Conservation (phyloP, 2,888 invertebrate genomes). For the Machimus atricapillus region DNA sequence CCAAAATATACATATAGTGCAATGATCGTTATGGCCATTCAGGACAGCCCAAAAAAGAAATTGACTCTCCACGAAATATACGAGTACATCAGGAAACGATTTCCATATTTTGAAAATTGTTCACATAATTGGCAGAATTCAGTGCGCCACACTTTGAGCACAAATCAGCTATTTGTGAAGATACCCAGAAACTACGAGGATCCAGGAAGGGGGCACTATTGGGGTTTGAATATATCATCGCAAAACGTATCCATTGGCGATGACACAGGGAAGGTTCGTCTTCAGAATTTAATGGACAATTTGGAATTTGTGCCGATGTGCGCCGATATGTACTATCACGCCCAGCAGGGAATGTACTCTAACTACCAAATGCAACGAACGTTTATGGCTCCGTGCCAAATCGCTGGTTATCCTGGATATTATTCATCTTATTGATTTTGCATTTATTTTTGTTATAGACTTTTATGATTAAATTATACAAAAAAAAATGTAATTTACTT, state of each 20-base stretch:
- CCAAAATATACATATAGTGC: constrained; percentile 98
- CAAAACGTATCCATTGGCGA: constrained; percentile 97
- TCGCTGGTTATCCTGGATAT: neutral
- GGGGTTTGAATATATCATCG: constrained; percentile 95
- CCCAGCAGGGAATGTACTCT: neutral
- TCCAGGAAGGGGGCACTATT: constrained; percentile 98
- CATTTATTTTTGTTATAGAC: neutral
- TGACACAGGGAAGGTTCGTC: constrained; percentile 82
- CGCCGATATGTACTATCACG: neutral
- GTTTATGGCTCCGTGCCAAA: neutral
- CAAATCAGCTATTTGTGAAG: constrained; percentile 96
- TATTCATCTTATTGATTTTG: neutral
- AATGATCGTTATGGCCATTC: constrained; percentile 97
- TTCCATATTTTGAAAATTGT: constrained; percentile 95
- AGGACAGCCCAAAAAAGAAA: constrained; percentile 88
- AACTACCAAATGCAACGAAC: neutral
- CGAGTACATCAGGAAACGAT: constrained; percentile 96
- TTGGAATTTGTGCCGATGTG: constrained; percentile 41
- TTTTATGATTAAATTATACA: neutral
- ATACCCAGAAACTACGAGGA: constrained; percentile 95
- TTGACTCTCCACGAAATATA: constrained; percentile 94
- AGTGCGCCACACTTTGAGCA: constrained; percentile 65
- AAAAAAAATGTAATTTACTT: neutral
- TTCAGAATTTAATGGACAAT: constrained; percentile 67
- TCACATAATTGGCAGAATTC: constrained; percentile 99